Conservation (phyloP, 2,888 invertebrate genomes). For the Trachelus iudaicus region DNA sequence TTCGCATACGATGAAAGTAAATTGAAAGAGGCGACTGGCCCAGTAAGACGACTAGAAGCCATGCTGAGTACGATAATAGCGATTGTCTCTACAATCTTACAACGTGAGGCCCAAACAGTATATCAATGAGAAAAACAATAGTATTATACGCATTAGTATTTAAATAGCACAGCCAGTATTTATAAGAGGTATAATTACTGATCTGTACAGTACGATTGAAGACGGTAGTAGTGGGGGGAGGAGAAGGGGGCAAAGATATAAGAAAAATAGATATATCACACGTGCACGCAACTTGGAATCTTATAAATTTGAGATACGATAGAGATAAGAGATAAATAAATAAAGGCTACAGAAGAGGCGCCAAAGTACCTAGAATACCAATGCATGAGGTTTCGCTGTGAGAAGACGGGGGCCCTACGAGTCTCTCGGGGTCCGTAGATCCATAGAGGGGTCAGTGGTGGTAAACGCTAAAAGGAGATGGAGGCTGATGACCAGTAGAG, state of each 20-base stretch:
- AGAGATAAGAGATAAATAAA: not conserved
- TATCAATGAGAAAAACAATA: not conserved
- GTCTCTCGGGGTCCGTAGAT: not conserved
- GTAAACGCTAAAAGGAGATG: conserved; percentile 12
- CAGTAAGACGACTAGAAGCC: not conserved
- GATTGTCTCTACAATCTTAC: not conserved
- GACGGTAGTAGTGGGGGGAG: not conserved
- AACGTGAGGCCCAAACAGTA: not conserved
- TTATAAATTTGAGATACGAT: not conserved
- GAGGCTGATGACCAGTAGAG: conserved; percentile 13
- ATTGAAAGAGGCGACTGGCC: not conserved
- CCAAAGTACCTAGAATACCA: not conserved
- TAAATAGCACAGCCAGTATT: not conserved
- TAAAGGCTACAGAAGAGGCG: not conserved
- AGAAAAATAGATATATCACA: not conserved
- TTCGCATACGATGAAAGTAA: not conserved
- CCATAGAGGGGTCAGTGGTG: not conserved
- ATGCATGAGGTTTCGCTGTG: not conserved
- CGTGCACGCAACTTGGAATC: not conserved
- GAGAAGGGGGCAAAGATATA: not conserved
- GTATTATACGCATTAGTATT: not conserved
- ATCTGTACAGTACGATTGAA: not conserved
- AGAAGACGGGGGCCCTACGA: not conserved
- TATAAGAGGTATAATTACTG: not conserved
- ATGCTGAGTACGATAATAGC: not conserved